Evolutionary conservation across 2,113 vertebrate species (phyloP), one percentile per base, ranked within the genome.

Genomic region (Dicrurus megarhynchus): DNA sequence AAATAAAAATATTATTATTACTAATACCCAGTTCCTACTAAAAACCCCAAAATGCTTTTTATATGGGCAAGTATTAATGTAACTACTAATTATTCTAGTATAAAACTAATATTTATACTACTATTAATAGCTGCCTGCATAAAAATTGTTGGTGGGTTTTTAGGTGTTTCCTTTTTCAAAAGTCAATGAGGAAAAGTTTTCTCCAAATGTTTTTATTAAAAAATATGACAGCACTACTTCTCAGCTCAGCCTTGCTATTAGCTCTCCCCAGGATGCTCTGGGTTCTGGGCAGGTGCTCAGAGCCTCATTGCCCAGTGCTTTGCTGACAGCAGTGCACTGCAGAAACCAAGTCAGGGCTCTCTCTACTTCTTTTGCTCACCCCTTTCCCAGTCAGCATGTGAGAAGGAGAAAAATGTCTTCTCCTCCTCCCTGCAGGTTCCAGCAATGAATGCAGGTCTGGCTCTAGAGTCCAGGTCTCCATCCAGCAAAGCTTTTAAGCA

Each of bases 401-500:
- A 77, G 52, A 88, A 92, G 56, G 20, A 84, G 57, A 82, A 81
- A 76, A 94, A 69, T 20, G 24, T 12, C 63, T 76, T 55, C 37
- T 77, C 13, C 37, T 82, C 16, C 47, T 73, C 26, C 21, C 53
- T 65, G n/a, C 42, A 63, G 55, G 39, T 68, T 90, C 68, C 83
- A 90, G 64, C 71, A 74, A 8, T 44, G 74, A 86, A 76, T 44
- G 37, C 85, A 46, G 32, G 32, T 80, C 74, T 93, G 93, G 87
- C 93, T 95, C 35, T 79, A 32, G 46, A 77, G 52, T 19, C 42
- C 20, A 8, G 63, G 39, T 90, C 82, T 93, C 68, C 82, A 70
- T 95, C 93, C 95, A 96, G 91, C 50, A 96, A 93, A 95, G 90
- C 95, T 93, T 96, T 94, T 97, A 94, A 80, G 82, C 15, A 3